phyloP scores from a whole-genome alignment of 2,113 vertebrate genomes.

The Lepisosteus osseus region DNA sequence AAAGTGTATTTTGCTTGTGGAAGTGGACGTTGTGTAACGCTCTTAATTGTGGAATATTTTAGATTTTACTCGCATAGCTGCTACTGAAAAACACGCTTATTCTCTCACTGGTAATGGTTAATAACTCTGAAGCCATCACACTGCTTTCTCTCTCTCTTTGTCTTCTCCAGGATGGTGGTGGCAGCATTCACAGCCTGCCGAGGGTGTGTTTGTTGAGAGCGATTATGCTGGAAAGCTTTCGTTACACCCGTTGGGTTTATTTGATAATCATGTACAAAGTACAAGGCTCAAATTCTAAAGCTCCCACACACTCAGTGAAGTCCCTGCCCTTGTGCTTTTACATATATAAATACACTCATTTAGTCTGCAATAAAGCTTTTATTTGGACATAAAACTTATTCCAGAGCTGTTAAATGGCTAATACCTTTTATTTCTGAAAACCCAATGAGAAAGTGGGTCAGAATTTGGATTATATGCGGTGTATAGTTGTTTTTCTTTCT shows the following conservation, averaged over 20 bases:
- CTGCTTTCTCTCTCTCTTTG: slow-evolving; percentile 32
- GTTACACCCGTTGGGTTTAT: slow-evolving; percentile 31
- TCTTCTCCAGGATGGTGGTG: not conserved
- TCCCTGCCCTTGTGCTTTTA: slow-evolving; percentile 39
- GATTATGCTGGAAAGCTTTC: slow-evolving; percentile 16
- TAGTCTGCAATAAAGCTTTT: slow-evolving; percentile 55
- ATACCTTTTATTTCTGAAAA: too few species aligned
- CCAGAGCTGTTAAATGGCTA: too few species aligned
- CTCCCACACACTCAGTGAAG: slow-evolving; percentile 27
- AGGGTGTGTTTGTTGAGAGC: slow-evolving; percentile 23
- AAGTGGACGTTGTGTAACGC: not conserved
- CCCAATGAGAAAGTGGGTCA: too few species aligned
- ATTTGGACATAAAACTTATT: slow-evolving; percentile 54
- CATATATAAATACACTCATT: slow-evolving; percentile 49
- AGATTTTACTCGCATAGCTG: not conserved
- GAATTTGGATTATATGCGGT: too few species aligned
- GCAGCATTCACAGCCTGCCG: not conserved
- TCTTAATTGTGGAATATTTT: not conserved
- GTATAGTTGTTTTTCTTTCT: too few species aligned
- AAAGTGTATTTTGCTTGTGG: not conserved
- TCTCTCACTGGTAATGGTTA: too few species aligned
- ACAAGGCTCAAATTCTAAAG: slow-evolving; percentile 21
- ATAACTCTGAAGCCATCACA: slow-evolving; percentile 9
- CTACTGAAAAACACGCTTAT: slow-evolving; percentile 4
- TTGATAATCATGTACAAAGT: slow-evolving; percentile 33